Evolutionary conservation across 2,113 vertebrate genomes (phyloP).

Genomic region (Sceloporus undulatus): DNA sequence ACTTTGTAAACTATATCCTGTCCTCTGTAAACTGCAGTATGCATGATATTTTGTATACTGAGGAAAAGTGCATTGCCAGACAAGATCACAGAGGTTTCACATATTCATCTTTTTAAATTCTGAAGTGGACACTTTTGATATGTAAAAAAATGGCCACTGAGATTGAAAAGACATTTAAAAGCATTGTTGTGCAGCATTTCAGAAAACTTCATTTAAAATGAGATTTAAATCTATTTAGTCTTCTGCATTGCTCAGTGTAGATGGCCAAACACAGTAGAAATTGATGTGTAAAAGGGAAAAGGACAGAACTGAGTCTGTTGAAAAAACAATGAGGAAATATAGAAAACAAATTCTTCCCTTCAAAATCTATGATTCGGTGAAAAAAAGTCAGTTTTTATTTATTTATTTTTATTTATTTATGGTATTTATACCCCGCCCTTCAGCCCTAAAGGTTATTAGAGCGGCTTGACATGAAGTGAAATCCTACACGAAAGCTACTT

Average conservation of each 20-base stretch:
- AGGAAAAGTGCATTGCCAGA: background rate
- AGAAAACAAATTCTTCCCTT: background rate
- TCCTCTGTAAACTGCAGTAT: background rate
- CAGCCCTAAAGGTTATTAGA: no score
- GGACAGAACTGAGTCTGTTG: background rate
- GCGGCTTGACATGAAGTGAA: background rate
- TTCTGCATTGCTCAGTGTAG: background rate
- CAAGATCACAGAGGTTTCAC: constrained; percentile 29
- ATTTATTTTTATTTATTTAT: no score
- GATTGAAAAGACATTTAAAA: background rate
- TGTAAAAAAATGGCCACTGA: background rate
- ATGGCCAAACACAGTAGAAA: background rate
- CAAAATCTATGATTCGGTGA: background rate
- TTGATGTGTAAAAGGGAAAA: background rate
- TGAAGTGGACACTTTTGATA: background rate
- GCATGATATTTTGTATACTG: constrained; percentile 1
- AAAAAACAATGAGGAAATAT: background rate
- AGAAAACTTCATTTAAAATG: background rate
- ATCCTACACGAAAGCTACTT: no score
- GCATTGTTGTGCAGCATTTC: background rate
- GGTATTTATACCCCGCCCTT: no score
- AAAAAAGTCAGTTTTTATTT: no score
- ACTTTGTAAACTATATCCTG: rapidly evolving
- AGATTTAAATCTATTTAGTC: background rate
- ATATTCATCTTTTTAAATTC: background rate